A percentile compares a stretch with the other conserved stretches of the same genome.
These are phyloP conservation scores for Uropetala carovei DNA, from an alignment of 2,888 invertebrate species.

Conservation along the genomic window DNA sequence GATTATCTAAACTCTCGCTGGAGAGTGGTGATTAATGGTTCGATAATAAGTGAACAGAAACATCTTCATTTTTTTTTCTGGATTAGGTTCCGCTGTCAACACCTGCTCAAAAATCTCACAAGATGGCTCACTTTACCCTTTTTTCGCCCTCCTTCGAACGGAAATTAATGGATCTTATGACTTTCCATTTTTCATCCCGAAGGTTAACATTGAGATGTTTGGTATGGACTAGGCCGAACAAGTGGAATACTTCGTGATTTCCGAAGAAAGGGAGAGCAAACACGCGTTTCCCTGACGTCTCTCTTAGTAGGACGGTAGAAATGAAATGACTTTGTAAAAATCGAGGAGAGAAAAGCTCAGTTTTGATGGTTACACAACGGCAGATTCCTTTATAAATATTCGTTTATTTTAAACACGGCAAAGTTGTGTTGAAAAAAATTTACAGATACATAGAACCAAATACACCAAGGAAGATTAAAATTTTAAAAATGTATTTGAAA, in stretches of 20 bases:
- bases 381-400: not conserved
- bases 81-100: not conserved
- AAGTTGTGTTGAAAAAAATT: not conserved
- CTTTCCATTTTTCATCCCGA: conserved; percentile 6
- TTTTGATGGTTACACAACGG: not conserved
- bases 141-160: not conserved
- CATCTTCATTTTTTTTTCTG: not conserved
- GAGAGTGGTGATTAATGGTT: not conserved
- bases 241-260: not conserved
- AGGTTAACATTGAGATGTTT: not conserved
- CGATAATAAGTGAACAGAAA: not conserved
- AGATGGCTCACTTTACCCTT: not conserved
- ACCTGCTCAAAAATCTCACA: not conserved
- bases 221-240: not conserved
- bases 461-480: no score
- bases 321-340: not conserved
- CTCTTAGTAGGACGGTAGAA: not conserved
- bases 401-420: not conserved
- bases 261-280: not conserved
- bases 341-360: not conserved
- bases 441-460: no score
- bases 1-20: not conserved
- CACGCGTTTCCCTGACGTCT: not conserved
- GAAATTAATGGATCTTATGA: conserved; percentile 8
- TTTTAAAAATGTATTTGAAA: no score